Evolutionary conservation across 2,888 invertebrate genomes (phyloP).

Genomic region (Dromius quadrimaculatus): DNA sequence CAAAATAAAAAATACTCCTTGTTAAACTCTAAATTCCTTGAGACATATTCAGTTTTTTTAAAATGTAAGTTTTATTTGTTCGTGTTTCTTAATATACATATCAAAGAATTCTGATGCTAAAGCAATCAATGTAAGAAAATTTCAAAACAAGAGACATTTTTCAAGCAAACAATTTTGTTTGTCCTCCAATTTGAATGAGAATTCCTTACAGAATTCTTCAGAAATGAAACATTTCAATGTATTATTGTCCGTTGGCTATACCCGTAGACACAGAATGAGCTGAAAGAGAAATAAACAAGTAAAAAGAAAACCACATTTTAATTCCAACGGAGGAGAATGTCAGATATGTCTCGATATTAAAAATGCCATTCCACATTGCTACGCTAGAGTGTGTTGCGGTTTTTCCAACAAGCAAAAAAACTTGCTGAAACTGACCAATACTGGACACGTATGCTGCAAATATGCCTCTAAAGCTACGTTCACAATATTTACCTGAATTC

Average conservation of each 20-base stretch:
- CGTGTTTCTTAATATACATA: too few relatives aligned
- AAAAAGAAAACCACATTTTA: conserved; percentile 46
- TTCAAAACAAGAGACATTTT: too few relatives aligned
- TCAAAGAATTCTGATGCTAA: too few relatives aligned
- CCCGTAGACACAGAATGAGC: neutral
- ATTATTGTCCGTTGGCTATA: neutral
- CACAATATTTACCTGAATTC: too few relatives aligned
- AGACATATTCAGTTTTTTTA: too few relatives aligned
- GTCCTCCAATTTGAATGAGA: conserved; percentile 22
- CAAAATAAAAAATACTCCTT: too few relatives aligned
- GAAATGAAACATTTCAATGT: conserved; percentile 20
- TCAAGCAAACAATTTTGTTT: too few relatives aligned
- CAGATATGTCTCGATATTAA: conserved; percentile 50
- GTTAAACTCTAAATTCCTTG: too few relatives aligned
- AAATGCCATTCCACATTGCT: conserved; percentile 29
- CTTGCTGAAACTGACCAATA: conserved; percentile 35
- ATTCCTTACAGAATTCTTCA: conserved; percentile 18
- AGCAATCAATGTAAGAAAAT: too few relatives aligned
- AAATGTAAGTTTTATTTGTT: too few relatives aligned
- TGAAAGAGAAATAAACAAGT: conserved; percentile 16
- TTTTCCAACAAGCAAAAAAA: conserved; percentile 32
- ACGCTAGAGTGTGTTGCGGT: neutral
- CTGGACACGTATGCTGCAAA: too few relatives aligned
- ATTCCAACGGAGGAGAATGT: conserved; percentile 44
- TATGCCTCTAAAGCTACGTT: too few relatives aligned